These are phyloP conservation scores for Muscidifurax raptorellus DNA, from an alignment of 1,140 invertebrate genomes.

Conservation along the genomic window DNA sequence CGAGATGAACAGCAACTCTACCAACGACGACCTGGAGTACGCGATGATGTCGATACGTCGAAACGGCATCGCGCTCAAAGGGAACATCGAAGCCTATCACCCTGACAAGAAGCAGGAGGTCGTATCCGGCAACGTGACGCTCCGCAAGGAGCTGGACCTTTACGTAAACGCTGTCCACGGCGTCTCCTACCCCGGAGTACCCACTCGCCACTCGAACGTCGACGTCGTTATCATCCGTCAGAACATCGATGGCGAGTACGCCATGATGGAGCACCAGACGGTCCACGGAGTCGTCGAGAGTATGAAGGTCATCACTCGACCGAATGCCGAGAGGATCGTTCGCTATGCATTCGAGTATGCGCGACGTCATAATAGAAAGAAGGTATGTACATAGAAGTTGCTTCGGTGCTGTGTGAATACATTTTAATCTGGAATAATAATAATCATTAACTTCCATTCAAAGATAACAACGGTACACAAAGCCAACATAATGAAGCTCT, in stretches of 20 bases:
- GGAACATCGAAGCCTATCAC: slow-evolving; percentile 84
- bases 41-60: slow-evolving; percentile 96
- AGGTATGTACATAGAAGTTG: slow-evolving; percentile 76
- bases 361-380: slow-evolving; percentile 89
- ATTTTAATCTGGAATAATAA: neutral
- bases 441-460: neutral
- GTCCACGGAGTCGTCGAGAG: slow-evolving; percentile 96
- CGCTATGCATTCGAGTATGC: slow-evolving; percentile 98
- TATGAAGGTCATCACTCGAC: slow-evolving; percentile 95
- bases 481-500: slow-evolving; percentile 99
- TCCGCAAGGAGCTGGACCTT: slow-evolving; percentile 94
- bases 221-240: slow-evolving; percentile 96
- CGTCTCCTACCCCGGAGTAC: slow-evolving; percentile 92
- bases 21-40: slow-evolving; percentile 91
- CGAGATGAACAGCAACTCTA: slow-evolving; percentile 89
- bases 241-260: slow-evolving; percentile 96
- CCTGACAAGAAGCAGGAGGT: slow-evolving; percentile 87
- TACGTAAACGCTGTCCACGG: slow-evolving; percentile 98
- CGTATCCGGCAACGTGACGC: slow-evolving; percentile 89
- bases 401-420: neutral
- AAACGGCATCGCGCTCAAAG: slow-evolving; percentile 97
- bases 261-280: slow-evolving; percentile 98
- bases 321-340: slow-evolving; percentile 94
- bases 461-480: slow-evolving; percentile 96
- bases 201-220: slow-evolving; percentile 89